Conservation (phyloP, 92 coral and sea anemone genomes). For the Porites cylindrica region DNA sequence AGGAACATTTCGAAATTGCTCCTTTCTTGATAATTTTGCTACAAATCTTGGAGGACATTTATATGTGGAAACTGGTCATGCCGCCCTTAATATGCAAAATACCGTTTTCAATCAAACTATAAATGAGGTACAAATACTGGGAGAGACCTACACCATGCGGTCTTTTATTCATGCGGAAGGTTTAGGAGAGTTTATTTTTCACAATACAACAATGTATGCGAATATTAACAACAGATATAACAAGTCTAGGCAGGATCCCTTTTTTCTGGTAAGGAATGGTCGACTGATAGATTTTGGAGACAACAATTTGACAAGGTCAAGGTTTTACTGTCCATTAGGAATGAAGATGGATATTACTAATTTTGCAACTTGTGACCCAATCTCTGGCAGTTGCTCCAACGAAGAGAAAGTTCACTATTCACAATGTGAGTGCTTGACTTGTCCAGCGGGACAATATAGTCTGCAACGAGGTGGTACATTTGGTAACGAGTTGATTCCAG, state of each 20-base stretch:
- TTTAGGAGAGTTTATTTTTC: background rate
- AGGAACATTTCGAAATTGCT: conserved; percentile 42
- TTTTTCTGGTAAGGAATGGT: background rate
- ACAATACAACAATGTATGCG: background rate
- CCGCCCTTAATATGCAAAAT: background rate
- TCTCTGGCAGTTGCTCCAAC: background rate
- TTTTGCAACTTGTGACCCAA: background rate
- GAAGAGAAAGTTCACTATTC: too few relatives aligned
- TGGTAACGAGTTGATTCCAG: conserved; percentile 27
- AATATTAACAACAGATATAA: conserved; percentile 10
- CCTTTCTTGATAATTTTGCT: conserved; percentile 73
- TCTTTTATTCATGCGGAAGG: background rate
- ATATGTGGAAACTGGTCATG: too few relatives aligned
- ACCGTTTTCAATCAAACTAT: conserved; percentile 2
- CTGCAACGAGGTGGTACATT: conserved; percentile 68
- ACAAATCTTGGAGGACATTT: conserved; percentile 40
- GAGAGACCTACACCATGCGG: too few relatives aligned
- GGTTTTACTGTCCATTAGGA: background rate
- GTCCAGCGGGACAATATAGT: conserved; percentile 65
- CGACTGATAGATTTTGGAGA: conserved; percentile 6
- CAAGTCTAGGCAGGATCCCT: background rate
- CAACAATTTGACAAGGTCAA: conserved; percentile 2
- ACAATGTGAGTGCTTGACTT: conserved; percentile 48
- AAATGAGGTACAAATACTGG: background rate
- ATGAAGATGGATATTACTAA: background rate